phyloP scores from a whole-genome alignment of 1,140 invertebrate species.

The Pteromalus puparum region DNA sequence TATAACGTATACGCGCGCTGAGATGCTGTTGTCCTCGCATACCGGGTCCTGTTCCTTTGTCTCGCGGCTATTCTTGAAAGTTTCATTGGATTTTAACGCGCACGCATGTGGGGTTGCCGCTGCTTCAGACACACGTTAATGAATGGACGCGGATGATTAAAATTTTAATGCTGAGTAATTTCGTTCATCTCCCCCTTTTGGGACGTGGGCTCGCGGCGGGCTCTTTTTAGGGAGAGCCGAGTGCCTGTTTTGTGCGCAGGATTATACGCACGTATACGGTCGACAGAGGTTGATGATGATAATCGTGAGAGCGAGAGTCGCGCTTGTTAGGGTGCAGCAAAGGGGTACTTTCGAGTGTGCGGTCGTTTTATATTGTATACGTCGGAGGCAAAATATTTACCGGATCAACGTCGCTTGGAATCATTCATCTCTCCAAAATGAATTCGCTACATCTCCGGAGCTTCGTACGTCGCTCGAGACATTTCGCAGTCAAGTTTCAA shows the following conservation, averaged over 20 bases:
- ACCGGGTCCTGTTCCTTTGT: neutral
- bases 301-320: conserved; percentile 20
- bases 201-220: neutral
- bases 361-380: neutral
- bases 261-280: neutral
- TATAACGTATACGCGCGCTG: neutral
- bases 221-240: neutral
- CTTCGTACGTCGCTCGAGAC: neutral
- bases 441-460: neutral
- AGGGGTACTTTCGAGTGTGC: neutral
- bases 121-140: neutral
- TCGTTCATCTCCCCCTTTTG: neutral
- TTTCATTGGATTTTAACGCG: conserved; percentile 19
- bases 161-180: conserved; percentile 40
- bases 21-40: neutral
- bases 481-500: conserved; percentile 31
- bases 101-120: neutral
- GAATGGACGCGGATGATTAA: conserved; percentile 23
- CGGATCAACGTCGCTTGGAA: neutral
- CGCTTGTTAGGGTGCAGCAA: neutral
- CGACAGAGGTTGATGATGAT: conserved; percentile 26
- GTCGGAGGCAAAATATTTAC: neutral
- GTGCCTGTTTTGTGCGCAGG: conserved; percentile 3
- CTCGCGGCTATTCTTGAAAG: neutral
- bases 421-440: neutral